Evolutionary conservation across 2,888 invertebrate genomes (phyloP).

Genomic region (Polydrusus tereticollis): DNA sequence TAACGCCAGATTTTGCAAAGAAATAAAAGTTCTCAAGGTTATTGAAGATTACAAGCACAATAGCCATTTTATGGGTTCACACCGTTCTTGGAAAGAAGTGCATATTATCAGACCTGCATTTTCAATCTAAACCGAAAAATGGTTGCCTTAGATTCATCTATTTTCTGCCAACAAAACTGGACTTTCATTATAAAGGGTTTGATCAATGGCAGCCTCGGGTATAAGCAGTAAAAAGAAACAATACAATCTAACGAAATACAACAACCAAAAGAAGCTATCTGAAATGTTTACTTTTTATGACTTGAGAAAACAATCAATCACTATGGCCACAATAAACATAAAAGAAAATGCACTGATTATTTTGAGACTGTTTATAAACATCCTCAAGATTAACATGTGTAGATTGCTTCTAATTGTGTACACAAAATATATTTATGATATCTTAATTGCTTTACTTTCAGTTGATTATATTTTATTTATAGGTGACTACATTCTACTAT

Average conservation of each 20-base stretch:
- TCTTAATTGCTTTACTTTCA: constrained; percentile 43
- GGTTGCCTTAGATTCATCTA: too few species aligned
- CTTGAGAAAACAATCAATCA: constrained; percentile 35
- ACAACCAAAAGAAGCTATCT: constrained; percentile 4
- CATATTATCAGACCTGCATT: too few species aligned
- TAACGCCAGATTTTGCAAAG: constrained; percentile 11
- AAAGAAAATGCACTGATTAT: constrained; percentile 45
- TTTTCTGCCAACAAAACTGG: too few species aligned
- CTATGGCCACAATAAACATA: constrained; percentile 42
- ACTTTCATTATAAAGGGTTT: too few species aligned
- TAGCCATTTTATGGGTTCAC: background rate
- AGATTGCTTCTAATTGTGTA: constrained; percentile 39
- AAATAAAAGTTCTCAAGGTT: constrained; percentile 10
- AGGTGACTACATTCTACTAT: background rate
- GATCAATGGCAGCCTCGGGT: too few species aligned
- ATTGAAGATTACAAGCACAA: background rate
- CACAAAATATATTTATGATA: constrained; percentile 35
- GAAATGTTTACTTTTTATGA: constrained; percentile 21
- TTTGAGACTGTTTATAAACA: constrained; percentile 47
- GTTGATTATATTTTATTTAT: constrained; percentile 32
- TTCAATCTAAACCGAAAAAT: too few species aligned
- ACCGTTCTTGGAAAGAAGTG: too few species aligned
- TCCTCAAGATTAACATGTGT: constrained; percentile 46
- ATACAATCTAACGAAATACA: background rate
- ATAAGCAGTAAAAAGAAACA: background rate